These are phyloP conservation scores for Homalodisca vitripennis DNA, from an alignment of 1,140 invertebrate genomes.

Conservation along the genomic window DNA sequence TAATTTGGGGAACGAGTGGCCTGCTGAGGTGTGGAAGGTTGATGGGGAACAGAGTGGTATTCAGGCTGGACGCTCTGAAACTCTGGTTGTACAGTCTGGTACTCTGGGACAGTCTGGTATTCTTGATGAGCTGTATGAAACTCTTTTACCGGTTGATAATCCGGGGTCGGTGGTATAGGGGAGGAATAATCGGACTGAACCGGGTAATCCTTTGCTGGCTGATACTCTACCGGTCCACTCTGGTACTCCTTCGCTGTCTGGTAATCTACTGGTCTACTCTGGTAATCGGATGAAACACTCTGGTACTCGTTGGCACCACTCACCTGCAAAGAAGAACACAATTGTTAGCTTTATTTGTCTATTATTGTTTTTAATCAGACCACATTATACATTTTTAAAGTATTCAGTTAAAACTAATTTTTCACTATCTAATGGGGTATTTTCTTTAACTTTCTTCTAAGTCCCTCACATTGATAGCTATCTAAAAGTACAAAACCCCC, in stretches of 20 bases:
- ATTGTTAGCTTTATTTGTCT: too few species aligned
- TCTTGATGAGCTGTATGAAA: conserved; percentile 18
- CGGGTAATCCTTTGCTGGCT: neutral
- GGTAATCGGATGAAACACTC: conserved; percentile 12
- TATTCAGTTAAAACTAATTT: too few species aligned
- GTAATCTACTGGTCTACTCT: conserved; percentile 1
- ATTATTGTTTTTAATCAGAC: too few species aligned
- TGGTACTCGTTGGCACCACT: conserved; percentile 15
- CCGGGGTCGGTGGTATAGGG: neutral
- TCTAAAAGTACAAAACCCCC: too few species aligned
- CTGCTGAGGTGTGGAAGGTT: neutral
- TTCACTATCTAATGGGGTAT: too few species aligned
- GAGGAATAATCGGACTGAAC: too few species aligned
- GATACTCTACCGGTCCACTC: too few species aligned
- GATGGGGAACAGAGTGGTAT: conserved; percentile 1
- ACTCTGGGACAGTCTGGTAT: conserved; percentile 13
- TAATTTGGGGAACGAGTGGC: neutral
- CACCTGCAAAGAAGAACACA: neutral
- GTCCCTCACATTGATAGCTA: too few species aligned
- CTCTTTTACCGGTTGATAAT: neutral
- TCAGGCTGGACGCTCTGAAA: conserved; percentile 6
- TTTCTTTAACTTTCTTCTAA: too few species aligned
- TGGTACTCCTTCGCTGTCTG: neutral
- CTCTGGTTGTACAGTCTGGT: neutral
- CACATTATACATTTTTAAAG: too few species aligned